Evolutionary conservation across 2,888 invertebrate genomes (phyloP).

Genomic region (Drosophila parthenogenetica): DNA sequence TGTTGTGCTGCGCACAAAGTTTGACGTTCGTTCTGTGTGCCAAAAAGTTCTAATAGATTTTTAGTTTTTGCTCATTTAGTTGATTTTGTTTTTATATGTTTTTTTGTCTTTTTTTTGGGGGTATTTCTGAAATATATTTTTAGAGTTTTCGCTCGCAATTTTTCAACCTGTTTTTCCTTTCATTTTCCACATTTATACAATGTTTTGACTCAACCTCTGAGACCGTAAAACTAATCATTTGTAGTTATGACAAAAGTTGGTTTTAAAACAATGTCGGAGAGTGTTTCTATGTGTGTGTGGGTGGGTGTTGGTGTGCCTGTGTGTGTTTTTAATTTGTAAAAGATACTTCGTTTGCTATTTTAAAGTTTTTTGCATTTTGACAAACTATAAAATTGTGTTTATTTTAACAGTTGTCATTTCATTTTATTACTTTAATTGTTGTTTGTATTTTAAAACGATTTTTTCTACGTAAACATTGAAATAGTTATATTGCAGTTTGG

Average conservation of each 20-base stretch:
- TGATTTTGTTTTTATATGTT: slow-evolving; percentile 45
- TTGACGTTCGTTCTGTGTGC: slow-evolving; percentile 55
- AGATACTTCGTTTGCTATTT: slow-evolving; percentile 8
- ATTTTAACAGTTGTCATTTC: not conserved
- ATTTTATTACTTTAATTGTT: not conserved
- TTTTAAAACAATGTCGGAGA: slow-evolving; percentile 38
- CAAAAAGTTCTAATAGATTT: slow-evolving; percentile 77
- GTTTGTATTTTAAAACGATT: not conserved
- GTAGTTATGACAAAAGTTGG: slow-evolving; percentile 61
- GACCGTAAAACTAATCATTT: slow-evolving; percentile 67
- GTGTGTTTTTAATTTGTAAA: slow-evolving; percentile 31
- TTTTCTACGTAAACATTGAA: no score
- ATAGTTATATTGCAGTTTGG: no score
- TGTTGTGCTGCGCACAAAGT: slow-evolving; percentile 41
- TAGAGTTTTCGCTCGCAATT: slow-evolving; percentile 4
- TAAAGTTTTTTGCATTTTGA: slow-evolving; percentile 6
- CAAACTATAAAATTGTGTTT: not conserved
- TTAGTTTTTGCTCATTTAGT: slow-evolving; percentile 70
- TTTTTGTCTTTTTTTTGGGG: slow-evolving; percentile 37
- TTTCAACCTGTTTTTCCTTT: slow-evolving; percentile 1
- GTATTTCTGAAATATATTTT: slow-evolving; percentile 8
- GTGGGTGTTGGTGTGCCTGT: slow-evolving; percentile 21
- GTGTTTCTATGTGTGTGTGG: slow-evolving; percentile 27
- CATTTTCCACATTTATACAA: slow-evolving; percentile 10
- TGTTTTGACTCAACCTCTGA: slow-evolving; percentile 3